Evolutionary conservation across 2,113 vertebrate species (phyloP), one percentile per base, ranked within the genome.

Genomic region (Chaetops frenatus): DNA sequence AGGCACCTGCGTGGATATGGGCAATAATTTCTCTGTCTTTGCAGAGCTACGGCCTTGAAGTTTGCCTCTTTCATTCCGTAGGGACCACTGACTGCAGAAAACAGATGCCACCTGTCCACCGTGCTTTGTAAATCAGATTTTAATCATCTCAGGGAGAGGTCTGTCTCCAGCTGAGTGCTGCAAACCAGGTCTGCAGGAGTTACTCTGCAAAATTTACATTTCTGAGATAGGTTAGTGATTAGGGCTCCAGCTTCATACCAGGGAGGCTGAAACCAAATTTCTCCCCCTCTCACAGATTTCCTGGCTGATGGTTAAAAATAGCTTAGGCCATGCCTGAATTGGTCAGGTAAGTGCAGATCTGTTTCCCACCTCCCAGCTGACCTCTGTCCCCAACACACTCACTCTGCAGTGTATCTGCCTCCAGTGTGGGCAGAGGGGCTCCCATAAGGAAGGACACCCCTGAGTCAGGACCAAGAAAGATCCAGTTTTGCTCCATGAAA

Each of bases 111-210:
- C 80, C 90, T 96, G 82, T 94, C 94, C 92, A 73, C 45, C 0
- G 0, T 71, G 61, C 79, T 88, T 91, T 21, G 45, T 96, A 94
- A 94, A 94, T 96, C 94, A 93, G 92, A 77, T 77, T 90, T 93
- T 88, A 96, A 93, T 92, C 21, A 24, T 88, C 81, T 74, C 20
- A 1, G 86, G 64, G 87, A 91, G 71, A 90, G 50, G 36, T 54
- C 45, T 92, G 67, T 80, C 78, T 92, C 84, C 92, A 67, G 86
- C 93, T 6, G 20, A 20, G 80, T 33, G 70, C 48, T 64, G 87
- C 93, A 91, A 70, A 62, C 47, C 65, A 58, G 61, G 56, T 44
- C 73, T 93, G 54, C 81, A 38, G 82, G 79, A 87, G 70, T 27
- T 42, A 57, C 81, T n/a, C 87, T 61, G 61, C 29, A 89, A 78